phyloP scores from a whole-genome alignment of 2,888 invertebrate species.

The Sarcophaga subvicina region DNA sequence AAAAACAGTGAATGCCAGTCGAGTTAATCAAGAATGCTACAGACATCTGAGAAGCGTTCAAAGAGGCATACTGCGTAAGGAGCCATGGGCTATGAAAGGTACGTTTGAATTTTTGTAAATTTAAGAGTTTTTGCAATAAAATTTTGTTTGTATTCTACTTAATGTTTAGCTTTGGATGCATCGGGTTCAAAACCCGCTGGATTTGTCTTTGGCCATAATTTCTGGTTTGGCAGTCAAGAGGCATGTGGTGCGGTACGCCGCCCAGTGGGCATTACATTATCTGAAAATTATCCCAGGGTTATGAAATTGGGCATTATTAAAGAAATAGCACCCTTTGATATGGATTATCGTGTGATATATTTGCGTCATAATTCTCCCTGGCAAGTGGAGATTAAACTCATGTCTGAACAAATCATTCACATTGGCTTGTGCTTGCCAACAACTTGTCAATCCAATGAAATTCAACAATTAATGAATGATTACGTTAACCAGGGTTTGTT shows the following conservation, averaged over 20 bases:
- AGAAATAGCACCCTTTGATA: slow-evolving; percentile 80
- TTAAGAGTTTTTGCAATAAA: neutral
- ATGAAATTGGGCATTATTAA: slow-evolving; percentile 81
- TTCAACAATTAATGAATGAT: slow-evolving; percentile 77
- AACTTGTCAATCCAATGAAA: slow-evolving; percentile 81
- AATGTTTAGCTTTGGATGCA: slow-evolving; percentile 83
- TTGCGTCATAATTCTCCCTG: slow-evolving; percentile 81
- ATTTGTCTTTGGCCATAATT: slow-evolving; percentile 84
- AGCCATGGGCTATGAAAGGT: slow-evolving; percentile 84
- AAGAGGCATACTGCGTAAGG: slow-evolving; percentile 80
- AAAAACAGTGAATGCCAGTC: slow-evolving; percentile 77
- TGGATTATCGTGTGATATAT: slow-evolving; percentile 81
- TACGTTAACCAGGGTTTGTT: slow-evolving; percentile 77
- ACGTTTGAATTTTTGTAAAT: slow-evolving; percentile 71
- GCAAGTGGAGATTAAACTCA: slow-evolving; percentile 81
- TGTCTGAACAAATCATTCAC: slow-evolving; percentile 82
- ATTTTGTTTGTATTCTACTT: neutral
- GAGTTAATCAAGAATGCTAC: slow-evolving; percentile 78
- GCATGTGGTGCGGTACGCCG: slow-evolving; percentile 82
- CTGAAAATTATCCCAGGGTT: slow-evolving; percentile 78
- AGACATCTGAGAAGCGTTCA: slow-evolving; percentile 81
- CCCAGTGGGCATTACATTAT: slow-evolving; percentile 79
- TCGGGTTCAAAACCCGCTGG: slow-evolving; percentile 84
- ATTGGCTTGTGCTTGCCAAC: slow-evolving; percentile 83
- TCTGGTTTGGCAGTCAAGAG: slow-evolving; percentile 84